phyloP scores from a whole-genome alignment of 2,797 vertebrate species.

The Cephalopachus bancanus region DNA sequence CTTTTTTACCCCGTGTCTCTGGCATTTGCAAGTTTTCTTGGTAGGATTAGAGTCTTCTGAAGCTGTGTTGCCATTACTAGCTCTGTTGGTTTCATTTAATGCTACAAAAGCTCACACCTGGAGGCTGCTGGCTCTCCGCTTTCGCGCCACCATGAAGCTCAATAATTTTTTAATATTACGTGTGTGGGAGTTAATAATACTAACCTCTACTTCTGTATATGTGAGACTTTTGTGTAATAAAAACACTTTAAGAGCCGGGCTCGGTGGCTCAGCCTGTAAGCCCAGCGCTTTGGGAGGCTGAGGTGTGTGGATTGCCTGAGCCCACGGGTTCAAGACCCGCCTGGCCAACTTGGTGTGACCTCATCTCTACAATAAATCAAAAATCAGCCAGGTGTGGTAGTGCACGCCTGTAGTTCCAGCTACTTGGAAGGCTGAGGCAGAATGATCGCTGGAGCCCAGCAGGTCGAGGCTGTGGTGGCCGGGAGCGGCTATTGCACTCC shows the following conservation, averaged over 20 bases:
- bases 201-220: neutral
- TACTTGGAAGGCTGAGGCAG: too few relatives aligned
- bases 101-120: neutral
- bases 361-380: too few relatives aligned
- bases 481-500: too few relatives aligned
- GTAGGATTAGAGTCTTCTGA: constrained; percentile 58
- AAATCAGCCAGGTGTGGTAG: too few relatives aligned
- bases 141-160: constrained; percentile 55
- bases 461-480: too few relatives aligned
- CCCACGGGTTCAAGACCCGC: too few relatives aligned
- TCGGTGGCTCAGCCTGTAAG: too few relatives aligned
- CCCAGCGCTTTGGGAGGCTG: too few relatives aligned
- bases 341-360: too few relatives aligned
- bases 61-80: constrained; percentile 37
- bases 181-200: neutral
- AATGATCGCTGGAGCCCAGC: too few relatives aligned
- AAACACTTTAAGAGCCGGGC: neutral
- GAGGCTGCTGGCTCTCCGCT: fast-evolving
- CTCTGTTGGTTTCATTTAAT: constrained; percentile 45
- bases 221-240: neutral
- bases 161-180: neutral
- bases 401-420: too few relatives aligned
- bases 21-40: constrained; percentile 67
- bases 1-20: neutral
- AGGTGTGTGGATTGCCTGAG: too few relatives aligned